Evolutionary conservation across 2,888 invertebrate genomes (phyloP).

Genomic region (Dryadula phaetusa): DNA sequence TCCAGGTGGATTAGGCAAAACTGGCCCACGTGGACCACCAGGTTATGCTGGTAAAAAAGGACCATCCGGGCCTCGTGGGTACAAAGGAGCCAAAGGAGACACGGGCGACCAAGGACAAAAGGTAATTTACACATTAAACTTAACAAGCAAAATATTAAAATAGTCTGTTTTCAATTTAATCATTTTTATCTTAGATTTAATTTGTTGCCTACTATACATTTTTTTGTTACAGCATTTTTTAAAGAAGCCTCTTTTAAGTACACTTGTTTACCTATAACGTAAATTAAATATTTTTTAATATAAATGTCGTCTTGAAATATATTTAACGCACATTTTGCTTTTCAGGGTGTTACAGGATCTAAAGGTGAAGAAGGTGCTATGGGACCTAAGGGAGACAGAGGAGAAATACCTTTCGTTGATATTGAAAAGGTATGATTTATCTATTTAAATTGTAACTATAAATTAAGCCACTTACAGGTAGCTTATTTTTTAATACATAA

Average conservation of each 20-base stretch:
- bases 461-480: no score
- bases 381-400: slow-evolving; percentile 66
- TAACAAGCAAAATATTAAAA: no score
- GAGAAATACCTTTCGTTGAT: slow-evolving; percentile 55
- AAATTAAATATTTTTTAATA: not conserved
- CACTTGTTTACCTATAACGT: no score
- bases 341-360: slow-evolving; percentile 75
- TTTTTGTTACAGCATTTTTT: not conserved
- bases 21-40: slow-evolving; percentile 80
- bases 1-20: slow-evolving; percentile 38
- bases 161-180: no score
- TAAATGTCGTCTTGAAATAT: not conserved
- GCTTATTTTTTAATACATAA: no score
- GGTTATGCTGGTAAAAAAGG: slow-evolving; percentile 57
- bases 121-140: slow-evolving; percentile 52
- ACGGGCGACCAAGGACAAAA: slow-evolving; percentile 81
- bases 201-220: no score
- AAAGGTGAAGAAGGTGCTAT: slow-evolving; percentile 62
- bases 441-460: slow-evolving; percentile 18
- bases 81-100: slow-evolving; percentile 55
- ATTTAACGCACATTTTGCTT: not conserved
- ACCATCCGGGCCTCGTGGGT: slow-evolving; percentile 79
- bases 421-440: slow-evolving; percentile 55
- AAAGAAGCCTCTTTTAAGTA: no score
- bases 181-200: no score